Percentiles rank a stretch among this genome's conserved stretches.
phyloP scores from a whole-genome alignment of 2,797 vertebrate genomes.

The Cossypha niveicapilla region DNA sequence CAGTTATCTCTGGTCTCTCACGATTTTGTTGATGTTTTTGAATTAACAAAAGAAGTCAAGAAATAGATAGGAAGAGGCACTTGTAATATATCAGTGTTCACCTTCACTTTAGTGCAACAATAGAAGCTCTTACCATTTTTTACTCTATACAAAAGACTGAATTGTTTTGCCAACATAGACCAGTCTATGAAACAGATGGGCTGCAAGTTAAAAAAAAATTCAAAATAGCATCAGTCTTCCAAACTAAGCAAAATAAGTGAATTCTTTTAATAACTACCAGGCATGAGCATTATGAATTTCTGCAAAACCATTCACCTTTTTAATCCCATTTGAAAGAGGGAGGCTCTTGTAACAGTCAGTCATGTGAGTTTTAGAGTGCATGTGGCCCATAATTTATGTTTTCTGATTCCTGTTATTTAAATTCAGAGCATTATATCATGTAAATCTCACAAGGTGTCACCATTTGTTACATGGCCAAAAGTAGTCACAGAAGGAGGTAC shows the following conservation, averaged over 20 bases:
- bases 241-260: background rate
- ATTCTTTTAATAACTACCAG: constrained; percentile 20
- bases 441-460: constrained; percentile 37
- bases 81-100: constrained; percentile 47
- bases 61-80: constrained; percentile 53
- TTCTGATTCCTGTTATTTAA: constrained; percentile 43
- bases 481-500: constrained; percentile 37
- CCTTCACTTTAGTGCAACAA: constrained; percentile 33
- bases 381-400: constrained; percentile 14
- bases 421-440: constrained; percentile 41
- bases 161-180: constrained; percentile 30
- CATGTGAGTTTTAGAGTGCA: constrained; percentile 49
- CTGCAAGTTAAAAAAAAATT: background rate
- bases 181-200: constrained; percentile 1
- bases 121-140: constrained; percentile 40
- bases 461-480: constrained; percentile 47
- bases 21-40: constrained; percentile 60
- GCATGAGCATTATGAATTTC: constrained; percentile 6
- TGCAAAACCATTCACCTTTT: constrained; percentile 40
- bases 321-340: constrained; percentile 12
- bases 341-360: constrained; percentile 35
- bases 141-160: constrained; percentile 26
- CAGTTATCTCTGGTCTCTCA: constrained; percentile 46
- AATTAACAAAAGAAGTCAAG: constrained; percentile 56
- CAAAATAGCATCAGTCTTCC: background rate